phyloP scores from a whole-genome alignment of 30 jellyfish, hydroid and myxozoan species.

The Sanderia malayensis region DNA sequence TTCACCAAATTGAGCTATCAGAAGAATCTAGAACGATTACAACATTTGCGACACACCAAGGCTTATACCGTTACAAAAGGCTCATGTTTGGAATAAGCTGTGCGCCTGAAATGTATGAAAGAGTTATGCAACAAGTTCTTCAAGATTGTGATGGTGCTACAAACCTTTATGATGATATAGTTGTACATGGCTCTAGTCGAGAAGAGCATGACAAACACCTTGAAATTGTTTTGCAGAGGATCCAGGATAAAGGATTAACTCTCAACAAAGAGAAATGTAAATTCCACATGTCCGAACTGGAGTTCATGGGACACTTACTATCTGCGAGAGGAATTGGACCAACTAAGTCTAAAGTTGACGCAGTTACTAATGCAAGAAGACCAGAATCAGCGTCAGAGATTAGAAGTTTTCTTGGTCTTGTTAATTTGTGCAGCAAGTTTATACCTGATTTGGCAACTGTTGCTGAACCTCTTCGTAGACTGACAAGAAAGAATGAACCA shows the following conservation, averaged over 20 bases:
- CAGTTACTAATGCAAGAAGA: conserved; percentile 48
- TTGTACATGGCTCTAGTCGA: conserved; percentile 40
- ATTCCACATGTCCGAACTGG: conserved; percentile 27
- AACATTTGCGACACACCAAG: conserved; percentile 53
- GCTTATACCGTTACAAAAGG: conserved; percentile 46
- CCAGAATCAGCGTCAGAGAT: conserved; percentile 60
- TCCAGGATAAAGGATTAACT: conserved; percentile 44
- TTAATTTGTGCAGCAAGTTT: conserved; percentile 13
- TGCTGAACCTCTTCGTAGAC: conserved; percentile 57
- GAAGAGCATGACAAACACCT: conserved; percentile 53
- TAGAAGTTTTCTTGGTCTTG: conserved; percentile 46
- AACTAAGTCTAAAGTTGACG: conserved; percentile 43
- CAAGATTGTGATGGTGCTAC: conserved; percentile 24
- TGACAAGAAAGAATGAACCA: conserved; percentile 32
- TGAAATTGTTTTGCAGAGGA: conserved; percentile 24
- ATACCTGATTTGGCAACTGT: conserved; percentile 48
- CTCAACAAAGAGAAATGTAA: conserved; percentile 54
- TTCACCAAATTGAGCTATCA: conserved; percentile 61
- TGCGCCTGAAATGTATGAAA: conserved; percentile 73
- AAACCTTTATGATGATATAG: conserved; percentile 43
- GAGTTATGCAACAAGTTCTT: conserved; percentile 30
- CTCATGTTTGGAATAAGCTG: conserved; percentile 63
- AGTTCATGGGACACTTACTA: conserved; percentile 35
- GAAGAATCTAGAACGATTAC: conserved; percentile 52
- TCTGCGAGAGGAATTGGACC: conserved; percentile 48